A percentile compares a stretch with the other conserved stretches of the same genome.
phyloP scores from a whole-genome alignment of 2,888 invertebrate species.

The Sphaerophoria taeniata region DNA sequence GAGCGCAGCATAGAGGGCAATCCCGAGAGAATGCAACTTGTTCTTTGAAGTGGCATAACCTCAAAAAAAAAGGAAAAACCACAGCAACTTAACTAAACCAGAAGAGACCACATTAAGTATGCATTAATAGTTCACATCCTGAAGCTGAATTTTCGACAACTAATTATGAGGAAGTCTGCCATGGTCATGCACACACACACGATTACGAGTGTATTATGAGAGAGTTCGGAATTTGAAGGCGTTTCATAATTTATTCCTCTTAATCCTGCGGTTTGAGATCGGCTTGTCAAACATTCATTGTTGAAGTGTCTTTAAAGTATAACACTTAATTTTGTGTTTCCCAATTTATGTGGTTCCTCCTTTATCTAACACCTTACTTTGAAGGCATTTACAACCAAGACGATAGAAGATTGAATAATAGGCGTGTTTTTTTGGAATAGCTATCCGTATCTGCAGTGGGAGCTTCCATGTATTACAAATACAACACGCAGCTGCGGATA shows the following conservation, averaged over 20 bases:
- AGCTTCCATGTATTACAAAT: too few relatives aligned
- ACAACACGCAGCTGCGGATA: too few relatives aligned
- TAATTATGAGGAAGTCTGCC: slow-evolving; percentile 53
- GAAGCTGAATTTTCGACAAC: slow-evolving; percentile 35
- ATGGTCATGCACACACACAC: slow-evolving; percentile 28
- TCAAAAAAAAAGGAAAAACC: background rate
- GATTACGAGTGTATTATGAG: background rate
- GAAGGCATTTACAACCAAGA: too few relatives aligned
- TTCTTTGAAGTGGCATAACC: slow-evolving; percentile 37
- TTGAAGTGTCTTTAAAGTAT: too few relatives aligned
- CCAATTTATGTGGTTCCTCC: too few relatives aligned
- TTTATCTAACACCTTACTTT: too few relatives aligned
- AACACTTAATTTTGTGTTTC: too few relatives aligned
- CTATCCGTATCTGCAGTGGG: too few relatives aligned
- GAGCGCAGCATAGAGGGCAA: background rate
- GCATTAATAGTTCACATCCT: slow-evolving; percentile 44
- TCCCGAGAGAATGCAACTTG: slow-evolving; percentile 26
- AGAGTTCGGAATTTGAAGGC: slow-evolving; percentile 19
- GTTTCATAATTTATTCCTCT: slow-evolving; percentile 32
- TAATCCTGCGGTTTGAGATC: background rate
- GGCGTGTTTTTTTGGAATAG: too few relatives aligned
- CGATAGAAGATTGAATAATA: too few relatives aligned
- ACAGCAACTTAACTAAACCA: slow-evolving; percentile 3
- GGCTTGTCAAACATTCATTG: too few relatives aligned
- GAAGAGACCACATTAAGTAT: slow-evolving; percentile 19